Percentiles rank a stretch among this genome's conserved stretches.
Conservation (phyloP, 2,113 vertebrate genomes). For the Pituophis catenifer region DNA sequence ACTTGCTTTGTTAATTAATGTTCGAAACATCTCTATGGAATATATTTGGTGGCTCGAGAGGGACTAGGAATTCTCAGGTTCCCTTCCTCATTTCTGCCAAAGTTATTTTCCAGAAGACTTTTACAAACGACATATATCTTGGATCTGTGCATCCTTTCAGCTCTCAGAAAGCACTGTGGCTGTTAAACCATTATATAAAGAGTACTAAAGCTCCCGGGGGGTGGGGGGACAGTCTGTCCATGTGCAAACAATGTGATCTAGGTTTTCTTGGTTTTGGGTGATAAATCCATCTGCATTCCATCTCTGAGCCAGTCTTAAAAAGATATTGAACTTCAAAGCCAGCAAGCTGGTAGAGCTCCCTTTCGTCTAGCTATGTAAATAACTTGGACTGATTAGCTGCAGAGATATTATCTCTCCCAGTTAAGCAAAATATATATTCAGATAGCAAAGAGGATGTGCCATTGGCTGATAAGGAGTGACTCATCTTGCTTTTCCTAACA, state of each 20-base stretch:
- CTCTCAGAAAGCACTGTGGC: background rate
- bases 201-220: background rate
- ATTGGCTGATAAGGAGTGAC: background rate
- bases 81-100: background rate
- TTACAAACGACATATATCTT: background rate
- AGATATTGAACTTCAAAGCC: background rate
- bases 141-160: background rate
- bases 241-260: background rate
- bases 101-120: conserved; percentile 2
- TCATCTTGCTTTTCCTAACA: background rate
- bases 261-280: background rate
- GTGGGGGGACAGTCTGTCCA: background rate
- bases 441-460: background rate
- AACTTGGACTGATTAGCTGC: background rate
- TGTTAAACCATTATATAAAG: background rate
- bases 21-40: background rate
- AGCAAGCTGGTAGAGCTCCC: background rate
- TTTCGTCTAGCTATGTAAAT: background rate
- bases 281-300: background rate
- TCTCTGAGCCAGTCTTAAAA: background rate
- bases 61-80: background rate
- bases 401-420: background rate
- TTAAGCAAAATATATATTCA: conserved; percentile 5
- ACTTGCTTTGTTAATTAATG: conserved; percentile 9
- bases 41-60: background rate